These are phyloP conservation scores for Heliothis peltigera DNA, from an alignment of 2,888 invertebrate genomes.

Conservation along the genomic window DNA sequence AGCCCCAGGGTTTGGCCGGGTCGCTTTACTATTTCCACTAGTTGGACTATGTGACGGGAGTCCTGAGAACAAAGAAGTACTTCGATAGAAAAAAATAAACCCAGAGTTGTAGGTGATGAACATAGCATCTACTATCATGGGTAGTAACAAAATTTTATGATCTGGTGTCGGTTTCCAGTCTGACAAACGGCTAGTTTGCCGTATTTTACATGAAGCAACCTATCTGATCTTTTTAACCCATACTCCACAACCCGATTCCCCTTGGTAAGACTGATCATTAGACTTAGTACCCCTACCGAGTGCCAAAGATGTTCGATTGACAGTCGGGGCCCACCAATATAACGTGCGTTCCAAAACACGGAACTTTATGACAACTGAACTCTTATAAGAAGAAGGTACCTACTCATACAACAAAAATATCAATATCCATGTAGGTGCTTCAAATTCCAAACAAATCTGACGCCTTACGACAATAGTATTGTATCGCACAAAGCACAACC, in stretches of 20 bases:
- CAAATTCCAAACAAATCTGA: conserved; percentile 40
- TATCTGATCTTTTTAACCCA: too few relatives aligned
- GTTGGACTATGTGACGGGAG: conserved; percentile 94
- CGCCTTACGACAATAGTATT: conserved; percentile 46
- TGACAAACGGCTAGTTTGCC: too few relatives aligned
- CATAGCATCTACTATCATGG: background rate
- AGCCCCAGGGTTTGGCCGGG: conserved; percentile 99
- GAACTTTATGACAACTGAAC: background rate
- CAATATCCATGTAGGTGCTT: conserved; percentile 1
- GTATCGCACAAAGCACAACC: conserved; percentile 44
- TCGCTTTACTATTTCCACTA: conserved; percentile 99
- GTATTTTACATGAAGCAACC: too few relatives aligned
- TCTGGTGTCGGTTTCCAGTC: too few relatives aligned
- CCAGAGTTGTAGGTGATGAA: background rate
- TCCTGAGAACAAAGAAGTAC: conserved; percentile 82
- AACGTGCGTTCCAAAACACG: too few relatives aligned
- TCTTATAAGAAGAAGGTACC: background rate
- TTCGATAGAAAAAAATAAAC: too few relatives aligned
- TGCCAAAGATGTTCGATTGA: too few relatives aligned
- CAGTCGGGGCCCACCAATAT: too few relatives aligned
- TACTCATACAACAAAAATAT: conserved; percentile 2
- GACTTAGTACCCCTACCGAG: too few relatives aligned
- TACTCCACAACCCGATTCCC: too few relatives aligned
- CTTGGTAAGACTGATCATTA: too few relatives aligned
- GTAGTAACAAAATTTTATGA: background rate